Evolutionary conservation across 2,888 invertebrate genomes (phyloP).

Genomic region (Orthonychiurus folsomi): DNA sequence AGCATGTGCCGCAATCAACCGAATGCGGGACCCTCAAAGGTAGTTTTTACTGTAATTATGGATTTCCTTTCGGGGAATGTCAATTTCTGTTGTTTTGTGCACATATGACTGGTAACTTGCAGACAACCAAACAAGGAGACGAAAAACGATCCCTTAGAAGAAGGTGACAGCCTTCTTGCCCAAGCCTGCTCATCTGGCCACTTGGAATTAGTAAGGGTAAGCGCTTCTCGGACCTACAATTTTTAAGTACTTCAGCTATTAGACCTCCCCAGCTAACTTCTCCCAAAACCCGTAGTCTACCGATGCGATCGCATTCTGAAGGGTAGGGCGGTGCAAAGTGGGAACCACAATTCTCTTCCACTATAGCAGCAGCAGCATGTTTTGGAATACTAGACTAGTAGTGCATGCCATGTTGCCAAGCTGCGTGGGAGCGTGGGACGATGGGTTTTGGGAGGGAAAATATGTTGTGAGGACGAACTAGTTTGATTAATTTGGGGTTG

Average conservation of each 20-base stretch:
- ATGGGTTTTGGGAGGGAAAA: not conserved
- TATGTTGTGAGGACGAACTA: too few species aligned
- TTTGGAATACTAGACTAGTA: too few species aligned
- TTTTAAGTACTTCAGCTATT: not conserved
- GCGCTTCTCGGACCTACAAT: conserved; percentile 19
- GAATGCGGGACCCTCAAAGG: conserved; percentile 60
- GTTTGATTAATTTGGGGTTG: too few species aligned
- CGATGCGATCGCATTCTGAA: too few species aligned
- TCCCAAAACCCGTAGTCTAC: too few species aligned
- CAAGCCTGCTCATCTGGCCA: conserved; percentile 96
- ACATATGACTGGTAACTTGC: conserved; percentile 12
- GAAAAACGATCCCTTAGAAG: conserved; percentile 89
- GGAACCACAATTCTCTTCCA: too few species aligned
- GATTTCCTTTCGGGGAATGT: too few species aligned
- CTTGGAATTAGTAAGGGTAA: conserved; percentile 89
- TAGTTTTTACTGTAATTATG: conserved; percentile 13
- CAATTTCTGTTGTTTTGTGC: not conserved
- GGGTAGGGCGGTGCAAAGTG: too few species aligned
- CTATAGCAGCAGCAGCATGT: too few species aligned
- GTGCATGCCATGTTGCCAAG: too few species aligned
- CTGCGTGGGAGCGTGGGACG: too few species aligned
- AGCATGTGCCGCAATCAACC: conserved; percentile 89
- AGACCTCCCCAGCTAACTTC: too few species aligned
- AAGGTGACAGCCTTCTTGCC: conserved; percentile 90
- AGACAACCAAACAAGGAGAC: conserved; percentile 86